Evolutionary conservation across 2,113 vertebrate species (phyloP), one percentile per base, ranked within the genome.

Genomic region (Myrmecophaga tridactyla): DNA sequence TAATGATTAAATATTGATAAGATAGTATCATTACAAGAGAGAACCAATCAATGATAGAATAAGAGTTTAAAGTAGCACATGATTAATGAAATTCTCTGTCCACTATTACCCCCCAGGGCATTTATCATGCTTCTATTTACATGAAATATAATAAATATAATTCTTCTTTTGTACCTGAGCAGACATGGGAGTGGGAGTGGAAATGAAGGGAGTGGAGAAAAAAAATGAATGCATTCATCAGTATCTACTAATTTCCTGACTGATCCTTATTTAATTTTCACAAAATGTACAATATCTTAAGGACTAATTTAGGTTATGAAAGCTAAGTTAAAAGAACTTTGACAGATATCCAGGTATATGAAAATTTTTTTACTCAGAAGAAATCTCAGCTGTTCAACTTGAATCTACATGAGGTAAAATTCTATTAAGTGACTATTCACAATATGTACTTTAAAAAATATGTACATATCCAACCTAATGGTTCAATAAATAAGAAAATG

Each of bases 41-140:
- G 62, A 80, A 75, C 10, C 83, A 84, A 20, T 92, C 56, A 93
- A 58, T 69, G 67, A 78, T 80, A 89, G 15, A 89, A 90, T 13
- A 85, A 63, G 23, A 43, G 23, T 73, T 72, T 91, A 41, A 94
- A 90, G 29, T 80, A 43, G 36, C 53, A 78, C 34, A 34, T 93
- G 39, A 96, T 96, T 80, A 92, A 95, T 94, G 39, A 83, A 92
- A 87, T 82, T 83, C 60, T 95, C 25, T 95, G 14, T 53, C 89
- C 23, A 67, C 23, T 53, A 46, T 76, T 60, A 77, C 18, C 8
- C 23, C 21, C 39, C 36, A 34, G n/a, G 80, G 27, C 76, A 72
- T 84, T 56, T 82, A 23, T 83, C 23, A 82, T 51, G 21, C 76
- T 94, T 91, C 84, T 48, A 93, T 56, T 9, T 27, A 94, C 34